Evolutionary conservation across 2,888 invertebrate genomes (phyloP).

Genomic region (Lithophane semibrunnea): DNA sequence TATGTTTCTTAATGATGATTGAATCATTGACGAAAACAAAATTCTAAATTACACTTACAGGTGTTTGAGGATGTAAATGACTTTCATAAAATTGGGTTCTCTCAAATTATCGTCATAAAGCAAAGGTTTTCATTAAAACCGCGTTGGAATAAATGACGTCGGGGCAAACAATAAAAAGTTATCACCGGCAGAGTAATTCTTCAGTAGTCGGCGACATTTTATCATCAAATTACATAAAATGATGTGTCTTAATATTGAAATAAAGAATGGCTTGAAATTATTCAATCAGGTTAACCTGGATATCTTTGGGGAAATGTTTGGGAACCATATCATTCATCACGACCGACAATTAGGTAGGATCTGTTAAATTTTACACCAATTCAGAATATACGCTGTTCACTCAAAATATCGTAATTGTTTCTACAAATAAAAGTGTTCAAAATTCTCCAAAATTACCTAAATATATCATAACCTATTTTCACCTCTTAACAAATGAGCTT

Average conservation of each 20-base stretch:
- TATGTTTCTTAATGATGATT: neutral
- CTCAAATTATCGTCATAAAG: constrained; percentile 39
- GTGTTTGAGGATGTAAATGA: constrained; percentile 3
- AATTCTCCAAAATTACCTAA: constrained; percentile 11
- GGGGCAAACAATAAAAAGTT: constrained; percentile 52
- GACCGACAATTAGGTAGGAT: neutral
- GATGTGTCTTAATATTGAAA: constrained; percentile 49
- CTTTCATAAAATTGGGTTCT: constrained; percentile 10
- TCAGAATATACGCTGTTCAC: neutral
- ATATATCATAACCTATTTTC: constrained; percentile 33
- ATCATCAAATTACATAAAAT: constrained; percentile 44
- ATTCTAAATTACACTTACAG: constrained; percentile 8
- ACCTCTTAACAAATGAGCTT: constrained; percentile 36
- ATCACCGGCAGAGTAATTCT: constrained; percentile 35
- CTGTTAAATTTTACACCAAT: neutral
- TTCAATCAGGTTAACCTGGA: constrained; percentile 12
- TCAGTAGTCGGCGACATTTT: constrained; percentile 39
- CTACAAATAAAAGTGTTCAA: neutral
- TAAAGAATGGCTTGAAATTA: constrained; percentile 19
- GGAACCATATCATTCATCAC: neutral
- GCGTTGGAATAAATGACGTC: constrained; percentile 25
- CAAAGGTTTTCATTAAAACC: constrained; percentile 43
- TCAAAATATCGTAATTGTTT: neutral
- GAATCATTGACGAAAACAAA: constrained; percentile 8
- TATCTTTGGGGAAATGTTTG: neutral